These are phyloP conservation scores for Stegophylla sp. DNA, from an alignment of 2,888 invertebrate genomes.

Conservation along the genomic window DNA sequence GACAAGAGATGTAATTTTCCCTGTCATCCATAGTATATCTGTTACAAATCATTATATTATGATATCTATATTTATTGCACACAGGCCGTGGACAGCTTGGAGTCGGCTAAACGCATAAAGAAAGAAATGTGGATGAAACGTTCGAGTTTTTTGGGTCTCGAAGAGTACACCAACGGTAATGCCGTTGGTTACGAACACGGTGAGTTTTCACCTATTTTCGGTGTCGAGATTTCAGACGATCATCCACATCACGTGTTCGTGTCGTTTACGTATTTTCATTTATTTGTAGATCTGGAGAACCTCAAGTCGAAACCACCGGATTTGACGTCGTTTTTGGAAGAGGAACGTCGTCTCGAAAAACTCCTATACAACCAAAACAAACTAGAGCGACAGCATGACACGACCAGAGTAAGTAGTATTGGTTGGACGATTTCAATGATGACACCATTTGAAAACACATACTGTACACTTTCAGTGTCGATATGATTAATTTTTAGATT, in stretches of 20 bases:
- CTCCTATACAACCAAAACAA: slow-evolving; percentile 76
- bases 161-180: slow-evolving; percentile 68
- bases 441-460: neutral
- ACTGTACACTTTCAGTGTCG: no score
- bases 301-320: slow-evolving; percentile 70
- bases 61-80: neutral
- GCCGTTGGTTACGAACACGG: slow-evolving; percentile 63
- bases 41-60: no score
- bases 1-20: no score
- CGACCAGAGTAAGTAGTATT: slow-evolving; percentile 10
- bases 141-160: slow-evolving; percentile 84
- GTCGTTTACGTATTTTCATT: neutral
- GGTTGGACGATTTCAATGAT: neutral
- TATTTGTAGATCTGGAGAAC: slow-evolving; percentile 68
- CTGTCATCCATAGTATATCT: no score
- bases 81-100: slow-evolving; percentile 68
- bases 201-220: slow-evolving; percentile 44
- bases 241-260: no score
- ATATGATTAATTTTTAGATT: no score
- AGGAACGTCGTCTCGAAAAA: slow-evolving; percentile 79
- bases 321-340: slow-evolving; percentile 80
- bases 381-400: slow-evolving; percentile 33
- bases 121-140: slow-evolving; percentile 84
- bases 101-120: slow-evolving; percentile 84
- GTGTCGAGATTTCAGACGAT: no score